phyloP scores from a whole-genome alignment of 2,888 invertebrate species.

The Drosophila atroscutellata region DNA sequence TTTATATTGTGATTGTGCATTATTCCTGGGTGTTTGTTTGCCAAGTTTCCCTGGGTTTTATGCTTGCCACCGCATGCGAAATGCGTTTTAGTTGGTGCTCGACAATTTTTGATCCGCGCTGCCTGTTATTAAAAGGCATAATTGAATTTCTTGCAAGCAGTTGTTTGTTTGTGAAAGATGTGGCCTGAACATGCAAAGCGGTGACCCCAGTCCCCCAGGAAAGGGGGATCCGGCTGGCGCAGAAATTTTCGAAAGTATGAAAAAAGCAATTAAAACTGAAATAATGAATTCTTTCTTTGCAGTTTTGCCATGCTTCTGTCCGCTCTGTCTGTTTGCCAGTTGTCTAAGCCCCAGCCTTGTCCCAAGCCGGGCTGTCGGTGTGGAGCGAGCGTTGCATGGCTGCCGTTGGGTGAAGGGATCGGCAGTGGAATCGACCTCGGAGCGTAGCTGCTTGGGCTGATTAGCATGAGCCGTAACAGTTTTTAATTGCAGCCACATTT shows the following conservation, averaged over 20 bases:
- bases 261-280: slow-evolving; percentile 83
- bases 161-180: slow-evolving; percentile 74
- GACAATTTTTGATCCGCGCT: slow-evolving; percentile 56
- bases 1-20: slow-evolving; percentile 5
- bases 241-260: slow-evolving; percentile 80
- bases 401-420: slow-evolving; percentile 66
- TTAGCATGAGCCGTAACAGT: slow-evolving; percentile 81
- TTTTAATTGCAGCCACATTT: slow-evolving; percentile 83
- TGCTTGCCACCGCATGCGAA: slow-evolving; percentile 34
- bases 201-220: slow-evolving; percentile 22
- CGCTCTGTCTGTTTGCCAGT: slow-evolving; percentile 10
- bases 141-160: slow-evolving; percentile 82
- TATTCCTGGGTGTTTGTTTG: slow-evolving; percentile 3
- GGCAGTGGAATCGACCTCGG: slow-evolving; percentile 51
- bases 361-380: slow-evolving; percentile 28
- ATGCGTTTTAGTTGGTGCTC: slow-evolving; percentile 39
- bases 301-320: slow-evolving; percentile 54
- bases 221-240: slow-evolving; percentile 52
- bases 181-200: slow-evolving; percentile 77
- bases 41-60: slow-evolving; percentile 1
- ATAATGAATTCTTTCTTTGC: slow-evolving; percentile 82
- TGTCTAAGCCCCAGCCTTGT: slow-evolving; percentile 16
- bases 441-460: slow-evolving; percentile 66
- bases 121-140: slow-evolving; percentile 80
- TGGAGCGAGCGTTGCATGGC: slow-evolving; percentile 46